Conservation (phyloP, 2,797 vertebrate species). For the Borostomias antarcticus region DNA sequence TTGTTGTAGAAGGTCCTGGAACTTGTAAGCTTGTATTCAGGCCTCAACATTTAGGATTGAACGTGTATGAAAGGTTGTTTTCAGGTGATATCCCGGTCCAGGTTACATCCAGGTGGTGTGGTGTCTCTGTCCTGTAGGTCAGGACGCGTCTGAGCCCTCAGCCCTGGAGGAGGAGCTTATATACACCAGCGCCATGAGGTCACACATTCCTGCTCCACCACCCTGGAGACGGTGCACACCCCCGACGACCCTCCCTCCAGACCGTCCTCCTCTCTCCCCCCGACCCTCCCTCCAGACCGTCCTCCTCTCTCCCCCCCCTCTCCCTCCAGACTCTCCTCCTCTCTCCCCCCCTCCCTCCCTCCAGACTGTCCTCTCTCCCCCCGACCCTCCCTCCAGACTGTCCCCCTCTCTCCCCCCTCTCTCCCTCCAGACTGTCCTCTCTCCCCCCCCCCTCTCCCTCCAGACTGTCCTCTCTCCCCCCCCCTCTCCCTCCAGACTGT, state of each 20-base stretch:
- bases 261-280: neutral
- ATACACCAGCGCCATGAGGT: neutral
- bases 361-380: neutral
- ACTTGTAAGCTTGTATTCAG: conserved; percentile 45
- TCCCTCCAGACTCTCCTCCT: neutral
- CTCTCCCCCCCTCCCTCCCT: neutral
- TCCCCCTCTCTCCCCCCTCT: neutral
- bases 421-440: neutral
- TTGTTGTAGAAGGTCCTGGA: neutral
- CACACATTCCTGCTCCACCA: conserved; percentile 12
- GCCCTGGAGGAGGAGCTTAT: too few relatives aligned
- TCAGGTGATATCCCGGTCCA: neutral
- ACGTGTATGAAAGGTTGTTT: too few relatives aligned
- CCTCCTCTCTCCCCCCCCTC: neutral
- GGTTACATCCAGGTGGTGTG: neutral
- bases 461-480: neutral
- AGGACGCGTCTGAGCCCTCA: neutral
- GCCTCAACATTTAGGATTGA: conserved; percentile 51
- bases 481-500: conserved; percentile 1
- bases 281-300: neutral
- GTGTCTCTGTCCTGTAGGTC: neutral
- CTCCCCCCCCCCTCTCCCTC: neutral
- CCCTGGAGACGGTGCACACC: too few relatives aligned
- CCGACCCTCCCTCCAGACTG: neutral
- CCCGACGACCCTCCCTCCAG: neutral